phyloP scores from a whole-genome alignment of 35 echinoderm and acorn worm genomes.

The Anneissia japonica region DNA sequence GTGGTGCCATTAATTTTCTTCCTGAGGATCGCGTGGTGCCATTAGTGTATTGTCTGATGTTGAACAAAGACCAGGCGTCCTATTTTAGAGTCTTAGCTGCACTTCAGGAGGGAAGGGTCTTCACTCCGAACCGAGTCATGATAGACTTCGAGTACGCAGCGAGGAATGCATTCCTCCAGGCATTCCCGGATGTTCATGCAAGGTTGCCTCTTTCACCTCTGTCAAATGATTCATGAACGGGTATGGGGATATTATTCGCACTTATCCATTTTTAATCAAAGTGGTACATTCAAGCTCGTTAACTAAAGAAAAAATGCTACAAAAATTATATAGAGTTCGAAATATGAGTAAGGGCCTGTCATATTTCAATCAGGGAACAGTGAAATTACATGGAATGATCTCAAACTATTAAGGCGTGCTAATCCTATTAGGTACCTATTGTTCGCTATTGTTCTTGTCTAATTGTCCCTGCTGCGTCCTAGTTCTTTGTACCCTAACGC shows the following conservation, averaged over 20 bases:
- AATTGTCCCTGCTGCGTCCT: no score
- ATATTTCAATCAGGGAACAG: no score
- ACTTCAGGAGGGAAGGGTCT: background rate
- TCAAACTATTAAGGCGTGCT: no score
- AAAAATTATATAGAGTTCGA: background rate
- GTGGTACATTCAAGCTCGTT: constrained; percentile 6
- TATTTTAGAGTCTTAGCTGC: background rate
- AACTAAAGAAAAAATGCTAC: background rate
- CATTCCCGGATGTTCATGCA: constrained; percentile 14
- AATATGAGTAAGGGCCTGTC: background rate
- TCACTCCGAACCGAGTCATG: background rate
- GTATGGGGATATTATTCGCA: background rate
- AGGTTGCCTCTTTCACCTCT: constrained; percentile 28
- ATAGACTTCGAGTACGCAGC: constrained; percentile 17
- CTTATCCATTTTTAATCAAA: constrained; percentile 2
- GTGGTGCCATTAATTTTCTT: background rate
- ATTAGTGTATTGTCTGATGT: background rate
- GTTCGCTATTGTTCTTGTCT: no score
- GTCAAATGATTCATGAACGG: constrained; percentile 30
- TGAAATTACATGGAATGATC: no score
- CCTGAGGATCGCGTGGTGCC: constrained; percentile 12
- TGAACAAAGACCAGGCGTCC: background rate
- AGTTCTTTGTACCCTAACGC: no score
- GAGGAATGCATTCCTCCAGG: background rate
- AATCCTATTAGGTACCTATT: no score